Evolutionary conservation across 1,140 invertebrate species (phyloP).

Genomic region (Dicyema japonicum): DNA sequence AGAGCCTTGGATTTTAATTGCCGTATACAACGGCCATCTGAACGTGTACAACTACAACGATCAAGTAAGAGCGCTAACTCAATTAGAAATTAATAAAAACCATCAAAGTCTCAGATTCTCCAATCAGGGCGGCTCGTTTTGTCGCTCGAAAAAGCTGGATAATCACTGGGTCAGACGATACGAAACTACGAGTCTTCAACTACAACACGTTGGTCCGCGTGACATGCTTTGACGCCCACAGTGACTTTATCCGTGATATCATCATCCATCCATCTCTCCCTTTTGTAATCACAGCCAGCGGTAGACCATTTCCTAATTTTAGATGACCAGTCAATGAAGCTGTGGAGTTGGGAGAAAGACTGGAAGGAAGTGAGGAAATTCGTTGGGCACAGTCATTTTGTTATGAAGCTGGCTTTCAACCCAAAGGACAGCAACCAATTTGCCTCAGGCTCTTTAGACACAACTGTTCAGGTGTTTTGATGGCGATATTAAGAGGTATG

Average conservation of each 20-base stretch:
- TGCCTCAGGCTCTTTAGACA: conserved; percentile 77
- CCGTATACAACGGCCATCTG: conserved; percentile 85
- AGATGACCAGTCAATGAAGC: conserved; percentile 94
- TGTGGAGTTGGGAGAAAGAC: conserved; percentile 98
- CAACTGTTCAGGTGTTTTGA: conserved; percentile 50
- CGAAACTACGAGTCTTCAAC: conserved; percentile 53
- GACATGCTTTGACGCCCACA: conserved; percentile 82
- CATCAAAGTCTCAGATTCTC: conserved; percentile 73
- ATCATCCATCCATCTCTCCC: conserved; percentile 84
- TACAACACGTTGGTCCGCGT: conserved; percentile 86
- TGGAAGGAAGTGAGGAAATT: conserved; percentile 30
- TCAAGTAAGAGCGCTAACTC: conserved; percentile 23
- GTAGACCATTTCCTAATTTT: conserved; percentile 26
- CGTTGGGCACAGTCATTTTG: conserved; percentile 70
- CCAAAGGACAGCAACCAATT: conserved; percentile 99
- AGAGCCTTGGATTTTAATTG: conserved; percentile 88
- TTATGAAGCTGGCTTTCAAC: conserved; percentile 98
- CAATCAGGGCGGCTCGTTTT: conserved; percentile 71
- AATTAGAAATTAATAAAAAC: conserved; percentile 45
- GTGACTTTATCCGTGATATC: conserved; percentile 80
- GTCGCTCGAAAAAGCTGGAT: conserved; percentile 92
- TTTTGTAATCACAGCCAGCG: conserved; percentile 72
- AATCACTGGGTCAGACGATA: conserved; percentile 47
- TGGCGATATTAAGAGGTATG: conserved; percentile 32
- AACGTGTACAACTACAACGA: conserved; percentile 96